Percentiles rank a stretch among this genome's conserved stretches.
phyloP scores from a whole-genome alignment of 1,140 invertebrate species.

The silkworm (Bombyx mori) region ASM3026992v2 NC_085117.1:4484501-4485000 shows the following conservation, averaged over 20 bases:
- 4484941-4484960: too few relatives aligned
- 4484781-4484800: too few relatives aligned
- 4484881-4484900: too few relatives aligned
- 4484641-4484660: constrained; percentile 12
- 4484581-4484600: constrained; percentile 2
- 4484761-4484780: not conserved
- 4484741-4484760: constrained; percentile 5
- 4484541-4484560: constrained; percentile 4
- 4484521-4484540: not conserved
- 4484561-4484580: not conserved
- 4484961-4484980: too few relatives aligned
- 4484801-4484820: too few relatives aligned
- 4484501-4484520: not conserved
- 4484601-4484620: constrained; percentile 1
- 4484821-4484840: too few relatives aligned
- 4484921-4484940: too few relatives aligned
- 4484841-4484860: too few relatives aligned
- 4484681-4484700: not conserved
- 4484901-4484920: too few relatives aligned
- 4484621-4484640: constrained; percentile 7
- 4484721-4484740: not conserved
- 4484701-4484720: constrained; percentile 6
- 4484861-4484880: too few relatives aligned
- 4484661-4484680: constrained; percentile 6
- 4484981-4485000: too few relatives aligned